phyloP scores from a whole-genome alignment of 2,113 vertebrate species.

The Ptychochromis oligacanthus region DNA sequence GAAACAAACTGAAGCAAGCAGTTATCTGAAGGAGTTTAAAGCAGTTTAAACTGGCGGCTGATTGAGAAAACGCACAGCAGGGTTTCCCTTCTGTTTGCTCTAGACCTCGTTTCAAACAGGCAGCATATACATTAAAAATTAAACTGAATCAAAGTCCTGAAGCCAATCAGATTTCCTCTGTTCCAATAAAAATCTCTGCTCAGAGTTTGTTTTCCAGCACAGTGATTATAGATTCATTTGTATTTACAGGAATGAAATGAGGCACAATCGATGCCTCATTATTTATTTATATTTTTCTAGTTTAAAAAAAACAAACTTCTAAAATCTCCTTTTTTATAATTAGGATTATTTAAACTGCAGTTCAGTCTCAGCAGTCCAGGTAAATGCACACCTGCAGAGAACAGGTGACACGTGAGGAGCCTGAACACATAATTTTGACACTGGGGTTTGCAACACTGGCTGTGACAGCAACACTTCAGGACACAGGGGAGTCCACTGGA shows the following conservation, averaged over 20 bases:
- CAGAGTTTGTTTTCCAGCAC: constrained; percentile 11
- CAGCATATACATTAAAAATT: not conserved
- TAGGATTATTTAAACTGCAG: not conserved
- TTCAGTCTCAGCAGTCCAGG: not conserved
- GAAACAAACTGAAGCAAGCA: not conserved
- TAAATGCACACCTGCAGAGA: not conserved
- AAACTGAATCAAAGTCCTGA: not conserved
- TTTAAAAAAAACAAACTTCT: not conserved
- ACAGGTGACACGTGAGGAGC: not conserved
- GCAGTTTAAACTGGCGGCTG: not conserved
- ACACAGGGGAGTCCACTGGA: not conserved
- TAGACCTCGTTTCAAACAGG: not conserved
- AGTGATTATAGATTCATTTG: constrained; percentile 2
- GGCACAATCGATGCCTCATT: not conserved
- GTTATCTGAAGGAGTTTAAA: not conserved
- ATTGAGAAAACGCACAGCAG: not conserved
- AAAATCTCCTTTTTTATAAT: not conserved
- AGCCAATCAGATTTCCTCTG: not conserved
- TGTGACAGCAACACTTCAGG: not conserved
- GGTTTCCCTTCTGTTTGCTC: not conserved
- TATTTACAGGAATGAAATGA: not conserved
- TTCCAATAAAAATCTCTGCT: not conserved
- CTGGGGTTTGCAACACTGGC: not conserved
- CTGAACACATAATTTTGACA: not conserved
- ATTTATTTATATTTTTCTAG: not conserved